These are phyloP conservation scores for Ceratosolen solmsi DNA, from an alignment of 1,140 invertebrate species.

Conservation along the genomic window DNA sequence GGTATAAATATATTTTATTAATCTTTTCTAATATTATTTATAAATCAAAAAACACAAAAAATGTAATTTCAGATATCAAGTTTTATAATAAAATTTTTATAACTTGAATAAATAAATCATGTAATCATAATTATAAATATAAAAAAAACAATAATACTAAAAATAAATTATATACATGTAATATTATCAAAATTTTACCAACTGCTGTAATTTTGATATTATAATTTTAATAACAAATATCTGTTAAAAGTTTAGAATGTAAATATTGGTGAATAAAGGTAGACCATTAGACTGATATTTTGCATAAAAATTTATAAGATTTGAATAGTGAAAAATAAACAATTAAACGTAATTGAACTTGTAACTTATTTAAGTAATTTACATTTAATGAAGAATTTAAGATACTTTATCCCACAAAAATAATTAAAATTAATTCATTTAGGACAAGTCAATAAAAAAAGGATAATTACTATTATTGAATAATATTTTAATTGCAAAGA, in stretches of 20 bases:
- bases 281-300: slow-evolving; percentile 38
- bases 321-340: too few species aligned
- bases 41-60: slow-evolving; percentile 34
- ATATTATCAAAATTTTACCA: slow-evolving; percentile 43
- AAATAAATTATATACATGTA: slow-evolving; percentile 24
- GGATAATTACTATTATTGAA: too few species aligned
- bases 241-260: slow-evolving; percentile 50
- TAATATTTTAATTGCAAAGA: too few species aligned
- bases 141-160: slow-evolving; percentile 39
- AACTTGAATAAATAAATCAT: slow-evolving; percentile 36
- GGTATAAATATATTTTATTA: slow-evolving; percentile 33
- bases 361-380: neutral
- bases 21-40: slow-evolving; percentile 45
- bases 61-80: slow-evolving; percentile 44
- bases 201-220: slow-evolving; percentile 49
- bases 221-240: slow-evolving; percentile 50
- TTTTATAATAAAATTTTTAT: slow-evolving; percentile 47
- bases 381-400: slow-evolving; percentile 21
- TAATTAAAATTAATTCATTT: too few species aligned
- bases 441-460: too few species aligned
- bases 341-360: too few species aligned
- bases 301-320: slow-evolving; percentile 21
- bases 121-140: slow-evolving; percentile 41
- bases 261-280: slow-evolving; percentile 44
- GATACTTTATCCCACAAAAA: too few species aligned